phyloP scores from a whole-genome alignment of 1,140 invertebrate genomes.

The Cotesia chilonis region DNA sequence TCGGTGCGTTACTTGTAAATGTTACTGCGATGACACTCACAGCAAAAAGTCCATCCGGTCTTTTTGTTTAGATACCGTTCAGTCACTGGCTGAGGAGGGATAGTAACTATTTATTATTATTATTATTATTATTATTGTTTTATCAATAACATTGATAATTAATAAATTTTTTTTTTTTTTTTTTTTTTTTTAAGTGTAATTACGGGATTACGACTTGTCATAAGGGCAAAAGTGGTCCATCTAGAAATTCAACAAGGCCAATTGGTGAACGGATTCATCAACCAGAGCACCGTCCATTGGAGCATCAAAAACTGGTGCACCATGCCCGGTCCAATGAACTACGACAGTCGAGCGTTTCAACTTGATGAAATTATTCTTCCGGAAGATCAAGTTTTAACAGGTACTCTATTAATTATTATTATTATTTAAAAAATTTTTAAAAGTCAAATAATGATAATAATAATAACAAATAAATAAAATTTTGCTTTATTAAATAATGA shows the following conservation, averaged over 20 bases:
- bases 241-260: slow-evolving; percentile 1
- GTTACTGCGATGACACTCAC: background rate
- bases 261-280: background rate
- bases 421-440: too few relatives aligned
- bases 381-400: background rate
- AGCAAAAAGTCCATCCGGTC: background rate
- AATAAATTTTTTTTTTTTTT: background rate
- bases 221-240: background rate
- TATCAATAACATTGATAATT: background rate
- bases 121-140: background rate
- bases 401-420: background rate
- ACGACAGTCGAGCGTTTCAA: background rate
- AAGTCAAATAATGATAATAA: too few relatives aligned
- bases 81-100: background rate
- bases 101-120: background rate
- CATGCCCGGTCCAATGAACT: background rate
- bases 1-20: background rate
- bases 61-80: background rate
- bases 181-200: background rate
- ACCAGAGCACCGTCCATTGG: background rate
- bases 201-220: background rate
- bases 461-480: too few relatives aligned
- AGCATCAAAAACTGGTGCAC: too few relatives aligned
- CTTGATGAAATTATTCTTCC: background rate
- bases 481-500: too few relatives aligned